These are phyloP conservation scores for Drosophila auraria DNA, from an alignment of 1,140 invertebrate genomes.

Conservation along the genomic window DNA sequence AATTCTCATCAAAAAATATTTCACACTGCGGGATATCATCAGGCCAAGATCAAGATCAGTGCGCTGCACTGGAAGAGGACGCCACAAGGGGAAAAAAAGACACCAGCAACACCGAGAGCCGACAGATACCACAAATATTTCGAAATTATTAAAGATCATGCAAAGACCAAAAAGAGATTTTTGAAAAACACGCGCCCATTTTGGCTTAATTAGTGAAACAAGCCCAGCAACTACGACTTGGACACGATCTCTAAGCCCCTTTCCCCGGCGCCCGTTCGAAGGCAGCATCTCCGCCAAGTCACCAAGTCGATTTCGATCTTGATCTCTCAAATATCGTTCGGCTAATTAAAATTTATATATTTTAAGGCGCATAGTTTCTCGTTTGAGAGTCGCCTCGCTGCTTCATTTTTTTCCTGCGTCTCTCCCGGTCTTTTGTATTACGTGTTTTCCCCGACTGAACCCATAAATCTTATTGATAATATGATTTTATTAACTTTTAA, in stretches of 20 bases:
- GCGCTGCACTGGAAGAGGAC: constrained; percentile 36
- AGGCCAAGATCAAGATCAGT: constrained; percentile 60
- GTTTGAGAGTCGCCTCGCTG: constrained; percentile 29
- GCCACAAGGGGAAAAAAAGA: constrained; percentile 27
- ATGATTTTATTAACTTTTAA: constrained; percentile 82
- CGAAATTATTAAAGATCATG: constrained; percentile 82
- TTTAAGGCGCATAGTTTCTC: constrained; percentile 66
- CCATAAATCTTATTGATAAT: constrained; percentile 80
- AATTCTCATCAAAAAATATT: constrained; percentile 83
- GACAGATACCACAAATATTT: constrained; percentile 68
- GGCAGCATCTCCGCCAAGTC: constrained; percentile 6
- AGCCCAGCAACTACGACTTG: constrained; percentile 57
- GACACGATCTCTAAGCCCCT: constrained; percentile 47
- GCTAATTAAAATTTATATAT: constrained; percentile 83
- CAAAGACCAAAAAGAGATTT: constrained; percentile 59
- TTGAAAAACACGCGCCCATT: constrained; percentile 73
- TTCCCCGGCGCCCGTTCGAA: neutral
- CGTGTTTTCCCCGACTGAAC: constrained; percentile 66
- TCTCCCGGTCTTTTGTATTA: constrained; percentile 50
- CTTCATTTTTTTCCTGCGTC: constrained; percentile 17
- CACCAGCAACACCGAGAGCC: constrained; percentile 16
- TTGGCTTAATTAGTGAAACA: constrained; percentile 83
- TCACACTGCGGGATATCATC: constrained; percentile 81
- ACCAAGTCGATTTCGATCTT: constrained; percentile 62
- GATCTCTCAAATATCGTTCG: constrained; percentile 74